Evolutionary conservation across 2,113 vertebrate species (phyloP), one percentile per base, ranked within the genome.

Genomic region (Atrichornis clamosus): DNA sequence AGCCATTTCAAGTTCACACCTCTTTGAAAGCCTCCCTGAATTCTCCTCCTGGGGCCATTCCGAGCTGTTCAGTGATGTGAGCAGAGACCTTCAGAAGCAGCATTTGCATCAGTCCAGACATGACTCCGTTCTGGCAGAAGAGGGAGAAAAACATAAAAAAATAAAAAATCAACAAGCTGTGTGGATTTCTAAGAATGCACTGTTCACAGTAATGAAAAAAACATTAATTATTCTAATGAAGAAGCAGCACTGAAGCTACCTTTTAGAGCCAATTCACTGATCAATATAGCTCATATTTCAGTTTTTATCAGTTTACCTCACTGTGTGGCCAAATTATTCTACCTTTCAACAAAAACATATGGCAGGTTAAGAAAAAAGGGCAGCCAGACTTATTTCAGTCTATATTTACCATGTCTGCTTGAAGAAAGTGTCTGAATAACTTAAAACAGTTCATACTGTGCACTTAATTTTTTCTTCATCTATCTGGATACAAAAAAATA

Each of bases 91-190:
- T 99, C 82, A 99, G 98, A 89, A 99, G 98, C 68, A 99, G 98
- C 97, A 99, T 99, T 98, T 99, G 99, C 99, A 99, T 99, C 92
- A 99, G 97, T 59, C 99, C 99, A 7, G 99, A 99, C 98, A 99
- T 99, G 90, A 99, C 90, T 35, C 99, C 99, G 4, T 99, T 99
- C 99, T 99, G 97, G 30, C 1, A 8, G 46, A 93, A 67, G 24
- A 77, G 14, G 12, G 6, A 85, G 11, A 77, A 73, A 60, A 75
- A 27, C 3, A 37, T 47, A 39, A 41, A 49, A 33, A 28, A 41
- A 59, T n/a, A 62, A 15, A 6, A 70, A 41, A 15, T 35, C 30
- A 74, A 75, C 21, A 79, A 55, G 33, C 49, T 70, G 21, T 21
- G 30, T 33, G 39, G 78, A 55, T 60, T 68, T 67, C 23, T 28